These are phyloP conservation scores for Pachyseris speciosa DNA, from an alignment of 64 coral and sea anemone genomes.

Conservation along the genomic window DNA sequence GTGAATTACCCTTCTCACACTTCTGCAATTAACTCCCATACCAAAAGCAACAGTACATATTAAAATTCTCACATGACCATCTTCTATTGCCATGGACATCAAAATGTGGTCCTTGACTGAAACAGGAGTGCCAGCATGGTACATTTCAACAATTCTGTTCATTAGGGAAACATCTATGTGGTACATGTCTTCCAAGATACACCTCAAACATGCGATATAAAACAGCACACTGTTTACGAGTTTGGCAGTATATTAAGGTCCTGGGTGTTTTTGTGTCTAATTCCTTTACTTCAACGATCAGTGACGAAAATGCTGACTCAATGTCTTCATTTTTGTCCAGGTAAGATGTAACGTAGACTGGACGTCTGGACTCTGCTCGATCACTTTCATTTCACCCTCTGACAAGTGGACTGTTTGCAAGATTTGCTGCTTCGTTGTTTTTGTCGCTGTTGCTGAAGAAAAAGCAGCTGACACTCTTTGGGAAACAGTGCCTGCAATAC, in stretches of 20 bases:
- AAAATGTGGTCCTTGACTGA: conserved; percentile 47
- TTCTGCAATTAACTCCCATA: conserved; percentile 63
- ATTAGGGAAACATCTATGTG: neutral
- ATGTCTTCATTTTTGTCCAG: conserved; percentile 59
- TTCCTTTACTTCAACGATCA: conserved; percentile 43
- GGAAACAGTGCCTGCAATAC: conserved; percentile 68
- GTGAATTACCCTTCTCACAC: conserved; percentile 33
- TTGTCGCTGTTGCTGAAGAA: conserved; percentile 76
- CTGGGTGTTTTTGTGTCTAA: conserved; percentile 1
- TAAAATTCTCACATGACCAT: conserved; percentile 26
- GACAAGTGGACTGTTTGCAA: conserved; percentile 43
- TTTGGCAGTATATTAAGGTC: conserved; percentile 73
- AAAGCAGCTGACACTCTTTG: neutral
- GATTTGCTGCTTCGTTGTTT: conserved; percentile 56
- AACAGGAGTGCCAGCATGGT: conserved; percentile 48
- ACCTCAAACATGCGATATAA: conserved; percentile 57
- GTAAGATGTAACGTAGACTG: conserved; percentile 19
- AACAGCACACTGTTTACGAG: conserved; percentile 71
- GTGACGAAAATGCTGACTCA: conserved; percentile 37
- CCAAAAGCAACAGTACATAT: conserved; percentile 67
- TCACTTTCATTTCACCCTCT: neutral
- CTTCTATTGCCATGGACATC: conserved; percentile 11
- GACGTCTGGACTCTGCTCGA: conserved; percentile 62
- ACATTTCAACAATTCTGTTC: conserved; percentile 54
- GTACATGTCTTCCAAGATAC: conserved; percentile 4